Evolutionary conservation across 2,113 vertebrate species (phyloP).

Genomic region (Hippopotamus amphibius): DNA sequence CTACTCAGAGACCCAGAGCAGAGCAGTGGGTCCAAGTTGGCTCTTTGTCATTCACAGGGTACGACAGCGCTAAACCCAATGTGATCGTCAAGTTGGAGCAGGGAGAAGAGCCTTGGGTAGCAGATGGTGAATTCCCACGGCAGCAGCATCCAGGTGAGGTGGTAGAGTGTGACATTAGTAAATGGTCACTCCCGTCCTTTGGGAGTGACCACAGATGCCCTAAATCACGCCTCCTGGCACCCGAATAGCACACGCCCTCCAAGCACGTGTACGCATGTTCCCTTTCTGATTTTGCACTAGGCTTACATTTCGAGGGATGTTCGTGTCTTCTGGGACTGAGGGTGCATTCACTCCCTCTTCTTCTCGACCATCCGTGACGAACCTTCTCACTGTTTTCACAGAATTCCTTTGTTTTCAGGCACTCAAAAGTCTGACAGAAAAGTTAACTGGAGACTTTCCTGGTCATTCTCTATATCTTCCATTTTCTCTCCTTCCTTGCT

Average conservation of each 20-base stretch:
- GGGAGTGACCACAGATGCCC: background rate
- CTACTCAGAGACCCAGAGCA: background rate
- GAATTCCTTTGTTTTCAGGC: background rate
- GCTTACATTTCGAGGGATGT: background rate
- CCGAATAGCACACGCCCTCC: no score
- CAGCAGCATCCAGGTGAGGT: conserved; percentile 31
- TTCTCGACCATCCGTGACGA: no score
- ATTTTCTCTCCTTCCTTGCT: background rate
- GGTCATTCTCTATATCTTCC: background rate
- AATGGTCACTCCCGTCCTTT: no score
- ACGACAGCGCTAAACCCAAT: conserved; percentile 67
- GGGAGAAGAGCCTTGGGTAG: conserved; percentile 79
- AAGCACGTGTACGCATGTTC: fast-evolving
- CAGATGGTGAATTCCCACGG: background rate
- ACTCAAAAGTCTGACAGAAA: background rate
- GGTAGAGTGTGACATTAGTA: background rate
- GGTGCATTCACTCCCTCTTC: background rate
- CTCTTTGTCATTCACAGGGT: conserved; percentile 58
- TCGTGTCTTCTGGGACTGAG: no score
- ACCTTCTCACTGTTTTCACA: fast-evolving
- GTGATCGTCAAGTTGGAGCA: conserved; percentile 79
- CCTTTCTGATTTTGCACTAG: background rate
- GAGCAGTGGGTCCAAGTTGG: background rate
- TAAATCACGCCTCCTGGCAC: fast-evolving
- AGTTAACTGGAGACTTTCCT: background rate